Conservation (phyloP, 2,888 invertebrate genomes). For the Molorchus minor region DNA sequence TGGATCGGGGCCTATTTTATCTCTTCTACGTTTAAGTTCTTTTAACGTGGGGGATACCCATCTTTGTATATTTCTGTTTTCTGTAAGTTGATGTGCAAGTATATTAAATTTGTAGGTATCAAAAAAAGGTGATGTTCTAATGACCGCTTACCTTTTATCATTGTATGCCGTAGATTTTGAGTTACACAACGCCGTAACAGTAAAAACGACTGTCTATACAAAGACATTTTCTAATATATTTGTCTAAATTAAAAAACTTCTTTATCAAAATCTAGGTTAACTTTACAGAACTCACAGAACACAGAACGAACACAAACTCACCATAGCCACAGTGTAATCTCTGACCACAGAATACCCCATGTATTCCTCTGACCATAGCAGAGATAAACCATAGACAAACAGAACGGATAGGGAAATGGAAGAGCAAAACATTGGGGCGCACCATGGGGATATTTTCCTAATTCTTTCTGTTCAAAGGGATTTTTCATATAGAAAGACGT, state of each 20-base stretch:
- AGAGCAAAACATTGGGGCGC: too few species aligned
- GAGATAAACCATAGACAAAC: too few species aligned
- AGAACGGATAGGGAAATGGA: too few species aligned
- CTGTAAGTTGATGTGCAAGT: constrained; percentile 15
- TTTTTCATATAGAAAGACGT: too few species aligned
- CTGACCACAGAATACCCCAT: too few species aligned
- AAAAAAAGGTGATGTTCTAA: neutral
- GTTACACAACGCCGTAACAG: constrained; percentile 9
- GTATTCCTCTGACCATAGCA: too few species aligned
- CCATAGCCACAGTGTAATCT: too few species aligned
- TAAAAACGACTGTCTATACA: constrained; percentile 16
- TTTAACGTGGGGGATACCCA: constrained; percentile 76
- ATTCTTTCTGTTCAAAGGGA: too few species aligned
- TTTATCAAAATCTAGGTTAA: neutral
- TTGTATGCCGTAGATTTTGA: neutral
- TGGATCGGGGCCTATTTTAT: constrained; percentile 67
- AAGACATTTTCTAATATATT: constrained; percentile 10
- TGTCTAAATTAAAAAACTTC: neutral
- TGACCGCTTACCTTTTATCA: neutral
- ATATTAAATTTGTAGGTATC: neutral
- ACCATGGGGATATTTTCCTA: too few species aligned
- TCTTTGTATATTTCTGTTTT: constrained; percentile 63
- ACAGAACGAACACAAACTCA: too few species aligned
- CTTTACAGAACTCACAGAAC: too few species aligned
- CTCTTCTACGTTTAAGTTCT: constrained; percentile 69